A percentile compares a stretch with the other conserved stretches of the same genome.
Evolutionary conservation across 2,113 vertebrate genomes (phyloP).

Genomic region (human (Homo sapiens)): GRCh38 chr7:137018001-137018500

Average conservation of each 20-base stretch:
- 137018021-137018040: not conserved
- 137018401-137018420: slow-evolving; percentile 28
- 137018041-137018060: not conserved
- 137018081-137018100: not conserved
- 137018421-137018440: not conserved
- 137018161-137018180: not conserved
- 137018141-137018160: not conserved
- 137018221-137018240: not conserved
- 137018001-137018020: not conserved
- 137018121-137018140: not conserved
- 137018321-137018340: not conserved
- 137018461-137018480: not conserved
- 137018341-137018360: not conserved
- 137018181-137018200: slow-evolving; percentile 26
- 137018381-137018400: not conserved
- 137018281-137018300: not conserved
- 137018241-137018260: slow-evolving; percentile 5
- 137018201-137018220: not conserved
- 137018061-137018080: not conserved
- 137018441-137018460: not conserved
- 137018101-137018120: not conserved
- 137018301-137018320: not conserved
- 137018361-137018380: not conserved
- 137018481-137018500: slow-evolving; percentile 16
- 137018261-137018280: not conserved